Base-by-base conservation (phyloP, 2,797 vertebrate species). In the Mico argentatus region DNA sequence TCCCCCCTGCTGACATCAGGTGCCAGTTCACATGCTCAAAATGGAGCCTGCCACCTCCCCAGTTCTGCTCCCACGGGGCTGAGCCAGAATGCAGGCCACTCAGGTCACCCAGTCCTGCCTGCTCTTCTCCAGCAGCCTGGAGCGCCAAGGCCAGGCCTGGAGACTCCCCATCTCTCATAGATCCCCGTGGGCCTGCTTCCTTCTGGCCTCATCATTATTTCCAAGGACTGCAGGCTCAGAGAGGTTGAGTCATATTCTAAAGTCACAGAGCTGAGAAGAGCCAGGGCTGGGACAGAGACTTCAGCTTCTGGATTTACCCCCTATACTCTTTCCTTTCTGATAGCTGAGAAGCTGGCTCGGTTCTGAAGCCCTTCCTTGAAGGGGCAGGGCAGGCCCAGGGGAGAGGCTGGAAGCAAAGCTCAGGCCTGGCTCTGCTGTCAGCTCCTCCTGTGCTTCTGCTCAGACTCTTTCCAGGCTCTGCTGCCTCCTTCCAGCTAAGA, bases 171-270 rank as follows among this genome's bases (percentile, higher is more conserved):
- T 59, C 20, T 8, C 27, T 59, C 7, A 5, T 50, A 30, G 59
- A 26, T 1, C 44, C 79, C 52, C 0, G 30, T 0, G 0, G 7
- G 26, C 41, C 57, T n/a, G 24, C 39, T 52, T 64, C 2, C 4
- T 22, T 27, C 27, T 7, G 3, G 14, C 33, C 33, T 79, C 14
- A 2, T 19, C 26, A 22, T 72, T 39, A 36, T 15, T 75, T 46
- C 52, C 10, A 2, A 46, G 41, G 8, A 61, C 17, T n/a, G 39
- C 59, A 15, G 80, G 57, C 61, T 57, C 57, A 10, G 67, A 64
- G 79, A 44, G 46, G 44, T n/a, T 39, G 33, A 64, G 59, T 9
- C 22, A 12, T 33, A 39, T 48, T 26, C 22, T 11, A 10, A 84
- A 84, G 59, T 50, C 64, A 50, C 79, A 64, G 82, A 57, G 64